Evolutionary conservation across 2,888 invertebrate species (phyloP).

Genomic region (Diplolepis rosae): DNA sequence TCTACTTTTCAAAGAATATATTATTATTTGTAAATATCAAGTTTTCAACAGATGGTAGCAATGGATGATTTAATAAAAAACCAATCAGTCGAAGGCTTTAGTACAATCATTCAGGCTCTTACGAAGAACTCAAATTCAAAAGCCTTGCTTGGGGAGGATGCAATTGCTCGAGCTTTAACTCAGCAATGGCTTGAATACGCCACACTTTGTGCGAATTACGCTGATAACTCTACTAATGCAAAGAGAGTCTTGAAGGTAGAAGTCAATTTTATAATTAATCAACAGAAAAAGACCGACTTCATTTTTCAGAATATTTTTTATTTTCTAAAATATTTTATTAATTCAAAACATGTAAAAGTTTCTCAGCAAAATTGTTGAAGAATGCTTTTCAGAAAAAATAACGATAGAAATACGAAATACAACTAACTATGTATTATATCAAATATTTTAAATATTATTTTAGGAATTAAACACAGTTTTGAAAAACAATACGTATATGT

Average conservation of each 20-base stretch:
- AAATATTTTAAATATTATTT: slow-evolving; percentile 57
- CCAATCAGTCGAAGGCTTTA: slow-evolving; percentile 62
- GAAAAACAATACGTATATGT: slow-evolving; percentile 76
- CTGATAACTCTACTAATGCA: slow-evolving; percentile 73
- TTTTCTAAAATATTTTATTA: neutral
- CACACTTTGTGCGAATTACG: slow-evolving; percentile 76
- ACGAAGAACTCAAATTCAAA: slow-evolving; percentile 57
- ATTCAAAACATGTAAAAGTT: no score
- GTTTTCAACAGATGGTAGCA: slow-evolving; percentile 62
- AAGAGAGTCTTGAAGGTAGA: slow-evolving; percentile 76
- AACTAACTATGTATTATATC: neutral
- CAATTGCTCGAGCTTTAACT: slow-evolving; percentile 59
- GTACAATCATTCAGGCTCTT: slow-evolving; percentile 65
- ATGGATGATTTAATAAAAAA: slow-evolving; percentile 52
- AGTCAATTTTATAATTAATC: slow-evolving; percentile 11
- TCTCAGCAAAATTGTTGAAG: no score
- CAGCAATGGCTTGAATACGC: slow-evolving; percentile 82
- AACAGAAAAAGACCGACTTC: neutral
- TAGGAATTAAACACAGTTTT: slow-evolving; percentile 78
- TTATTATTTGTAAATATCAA: no score
- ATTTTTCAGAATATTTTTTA: neutral
- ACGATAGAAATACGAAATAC: no score
- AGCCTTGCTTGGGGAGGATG: slow-evolving; percentile 59
- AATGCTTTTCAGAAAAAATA: no score
- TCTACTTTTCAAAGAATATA: no score